Conservation (phyloP, 1,140 invertebrate genomes). For the Homalodisca vitripennis region DNA sequence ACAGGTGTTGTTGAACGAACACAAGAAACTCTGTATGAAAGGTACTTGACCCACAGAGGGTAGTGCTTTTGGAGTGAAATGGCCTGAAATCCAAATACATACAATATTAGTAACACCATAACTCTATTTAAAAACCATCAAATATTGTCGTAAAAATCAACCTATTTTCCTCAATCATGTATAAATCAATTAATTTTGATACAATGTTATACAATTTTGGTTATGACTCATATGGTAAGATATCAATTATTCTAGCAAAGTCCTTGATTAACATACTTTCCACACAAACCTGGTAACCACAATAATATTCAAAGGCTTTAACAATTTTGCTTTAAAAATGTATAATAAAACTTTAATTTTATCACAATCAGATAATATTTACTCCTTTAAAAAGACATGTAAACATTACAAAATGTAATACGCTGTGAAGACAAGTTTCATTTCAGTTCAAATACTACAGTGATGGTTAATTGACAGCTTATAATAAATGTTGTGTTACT, state of each 20-base stretch:
- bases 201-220: not conserved
- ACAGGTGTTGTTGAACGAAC: constrained; percentile 60
- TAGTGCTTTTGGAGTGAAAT: constrained; percentile 59
- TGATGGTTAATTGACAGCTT: no score
- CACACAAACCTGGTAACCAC: no score
- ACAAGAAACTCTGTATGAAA: constrained; percentile 56
- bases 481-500: no score
- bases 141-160: not conserved
- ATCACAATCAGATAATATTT: no score
- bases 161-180: not conserved
- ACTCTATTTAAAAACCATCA: not conserved
- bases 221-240: not conserved
- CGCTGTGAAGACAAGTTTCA: no score
- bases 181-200: not conserved
- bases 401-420: no score
- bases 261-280: no score
- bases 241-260: not conserved
- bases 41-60: constrained; percentile 58
- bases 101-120: not conserved
- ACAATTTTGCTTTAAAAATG: no score
- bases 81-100: constrained; percentile 49
- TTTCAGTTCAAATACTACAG: no score
- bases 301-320: no score
- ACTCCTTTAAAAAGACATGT: no score
- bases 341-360: no score